phyloP scores from a whole-genome alignment of 2,797 vertebrate genomes.

The Acipenser oxyrinchus region DNA sequence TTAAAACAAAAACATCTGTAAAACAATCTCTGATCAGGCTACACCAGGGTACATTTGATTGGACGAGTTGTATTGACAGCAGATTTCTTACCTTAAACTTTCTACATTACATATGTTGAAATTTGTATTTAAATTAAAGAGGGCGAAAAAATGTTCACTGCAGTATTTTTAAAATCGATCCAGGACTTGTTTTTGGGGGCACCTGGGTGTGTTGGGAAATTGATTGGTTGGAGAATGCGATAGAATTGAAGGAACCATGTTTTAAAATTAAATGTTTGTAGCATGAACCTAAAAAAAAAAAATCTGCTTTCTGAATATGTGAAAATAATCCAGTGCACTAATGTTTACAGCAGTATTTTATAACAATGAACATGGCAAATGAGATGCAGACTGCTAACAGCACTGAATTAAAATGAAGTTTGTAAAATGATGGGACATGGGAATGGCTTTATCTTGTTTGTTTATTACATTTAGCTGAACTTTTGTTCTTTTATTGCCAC shows the following conservation, averaged over 20 bases:
- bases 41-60: slow-evolving; percentile 66
- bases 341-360: slow-evolving; percentile 43
- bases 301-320: slow-evolving; percentile 47
- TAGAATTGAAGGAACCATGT: slow-evolving; percentile 29
- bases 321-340: slow-evolving; percentile 50
- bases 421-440: slow-evolving; percentile 27
- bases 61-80: slow-evolving; percentile 44
- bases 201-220: slow-evolving; percentile 25
- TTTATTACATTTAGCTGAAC: background rate
- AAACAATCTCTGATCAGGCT: slow-evolving; percentile 48
- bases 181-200: slow-evolving; percentile 17
- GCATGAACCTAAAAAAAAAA: slow-evolving; percentile 51
- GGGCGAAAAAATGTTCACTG: slow-evolving; percentile 26
- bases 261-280: slow-evolving; percentile 38
- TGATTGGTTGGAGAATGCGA: slow-evolving; percentile 15
- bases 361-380: slow-evolving; percentile 36
- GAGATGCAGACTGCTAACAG: slow-evolving; percentile 42
- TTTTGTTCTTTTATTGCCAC: background rate
- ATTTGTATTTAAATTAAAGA: slow-evolving; percentile 51
- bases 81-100: slow-evolving; percentile 66
- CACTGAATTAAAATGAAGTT: slow-evolving; percentile 50
- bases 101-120: slow-evolving; percentile 53
- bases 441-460: slow-evolving; percentile 13
- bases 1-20: slow-evolving; percentile 30
- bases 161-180: slow-evolving; percentile 37